Evolutionary conservation across 2,797 vertebrate species (phyloP).

Genomic region (Poeciliopsis paucimaculata): DNA sequence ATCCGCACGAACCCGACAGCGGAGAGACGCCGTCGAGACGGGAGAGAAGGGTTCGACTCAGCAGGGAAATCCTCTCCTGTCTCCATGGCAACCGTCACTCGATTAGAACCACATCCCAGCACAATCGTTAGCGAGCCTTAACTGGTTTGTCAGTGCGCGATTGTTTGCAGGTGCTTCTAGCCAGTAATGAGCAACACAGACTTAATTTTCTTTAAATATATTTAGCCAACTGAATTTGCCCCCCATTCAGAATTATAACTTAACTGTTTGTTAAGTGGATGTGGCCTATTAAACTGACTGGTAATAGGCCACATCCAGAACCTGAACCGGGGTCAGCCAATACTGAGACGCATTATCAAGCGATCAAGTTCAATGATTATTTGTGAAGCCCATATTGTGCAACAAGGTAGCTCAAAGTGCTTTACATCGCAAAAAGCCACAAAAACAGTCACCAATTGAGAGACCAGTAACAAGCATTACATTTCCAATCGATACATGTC

Average conservation of each 20-base stretch:
- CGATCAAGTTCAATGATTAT: no score
- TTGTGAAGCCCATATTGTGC: no score
- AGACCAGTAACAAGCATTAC: no score
- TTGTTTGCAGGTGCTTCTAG: slow-evolving; percentile 3
- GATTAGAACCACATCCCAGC: slow-evolving; percentile 53
- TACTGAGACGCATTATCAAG: background rate
- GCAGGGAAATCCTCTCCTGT: slow-evolving; percentile 65
- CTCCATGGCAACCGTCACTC: slow-evolving; percentile 68
- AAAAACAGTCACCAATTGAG: no score
- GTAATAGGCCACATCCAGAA: background rate
- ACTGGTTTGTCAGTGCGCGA: slow-evolving; percentile 8
- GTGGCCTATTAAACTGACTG: no score
- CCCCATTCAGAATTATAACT: background rate
- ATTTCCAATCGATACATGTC: no score
- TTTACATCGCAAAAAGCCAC: no score
- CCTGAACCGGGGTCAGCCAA: background rate
- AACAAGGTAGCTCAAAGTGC: no score
- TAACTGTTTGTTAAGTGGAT: background rate
- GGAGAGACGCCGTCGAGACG: slow-evolving; percentile 24
- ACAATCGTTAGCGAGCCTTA: slow-evolving; percentile 38
- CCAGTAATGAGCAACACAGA: background rate
- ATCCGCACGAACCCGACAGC: slow-evolving; percentile 40
- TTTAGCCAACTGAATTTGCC: background rate
- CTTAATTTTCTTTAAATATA: background rate
- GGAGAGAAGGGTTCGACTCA: slow-evolving; percentile 28